Base-by-base conservation (phyloP, 2,113 vertebrate species). In the Bolborhynchus lineola region DNA sequence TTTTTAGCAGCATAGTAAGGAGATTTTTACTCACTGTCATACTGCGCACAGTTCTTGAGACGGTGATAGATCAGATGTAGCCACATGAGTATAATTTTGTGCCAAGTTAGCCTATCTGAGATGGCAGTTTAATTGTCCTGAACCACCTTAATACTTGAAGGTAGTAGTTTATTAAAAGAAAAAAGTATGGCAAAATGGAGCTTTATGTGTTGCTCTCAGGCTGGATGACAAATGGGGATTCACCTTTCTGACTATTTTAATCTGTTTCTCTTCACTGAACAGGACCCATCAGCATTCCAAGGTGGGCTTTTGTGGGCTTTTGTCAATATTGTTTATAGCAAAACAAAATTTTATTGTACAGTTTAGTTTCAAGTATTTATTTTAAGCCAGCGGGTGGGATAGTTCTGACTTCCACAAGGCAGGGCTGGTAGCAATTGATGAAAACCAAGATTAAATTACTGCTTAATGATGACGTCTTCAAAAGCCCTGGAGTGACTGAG, bases 1-100 rank as follows among this genome's bases (percentile, higher is more conserved):
- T 97, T 98, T 97, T 97, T 96, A 97, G 91, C 96, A 96, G 83
- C 78, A 59, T 46, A 63, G 71, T 55, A 68, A 86, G 72, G 49
- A 37, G 14, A 46, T 49, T 97, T 93, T 92, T 88, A 62, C 49
- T 94, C n/a, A 49, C 84, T 96, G 82, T 95, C 83, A 67, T 39
- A 74, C 16, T 92, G 37, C 84, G 86, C 63, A 57, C 85, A 78
- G 96, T 96, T 96, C 93, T 93, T 84, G 82, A 91, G 92, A 52
- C 94, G 96, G 81, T 35, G 95, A 57, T 75, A 84, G 85, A 92
- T 83, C 62, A 60, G 50, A 72, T 76, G 21, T 79, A 82, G 80
- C 79, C 19, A 3, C 79, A 85, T 72, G 94, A 95, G 92, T 93
- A 86, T 96, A 97, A 93, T 91, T 96, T 96, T 90, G 81, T 89